Base-by-base conservation (phyloP, 2,888 invertebrate genomes). In the Drosophila rubida region DNA sequence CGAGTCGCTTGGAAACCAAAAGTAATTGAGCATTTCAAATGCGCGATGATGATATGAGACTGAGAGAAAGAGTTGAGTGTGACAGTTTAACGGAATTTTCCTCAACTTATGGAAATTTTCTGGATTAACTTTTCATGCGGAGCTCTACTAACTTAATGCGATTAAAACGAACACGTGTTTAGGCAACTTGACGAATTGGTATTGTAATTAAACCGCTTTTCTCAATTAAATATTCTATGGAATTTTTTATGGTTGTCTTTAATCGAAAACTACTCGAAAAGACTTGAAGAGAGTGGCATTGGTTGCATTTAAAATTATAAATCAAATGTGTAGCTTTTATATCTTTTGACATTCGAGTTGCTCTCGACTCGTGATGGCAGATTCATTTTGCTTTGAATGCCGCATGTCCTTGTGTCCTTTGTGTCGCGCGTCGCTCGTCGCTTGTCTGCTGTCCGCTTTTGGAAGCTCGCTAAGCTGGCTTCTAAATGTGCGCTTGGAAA, bases 401-500 rank as follows among this genome's bases (percentile, higher is more conserved):
- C n/a, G 8, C 45, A 27, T 27, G 14, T 45, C 45, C 30, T 30
- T 32, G 5, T n/a, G 4, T n/a, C n/a, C 32, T 32, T 25, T 25
- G 25, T 25, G 25, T 25, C 23, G 4, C 5, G 23, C 11, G 4
- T 9, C 32, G 11, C 32, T 32, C 13, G 5, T 44, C 25, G 1
- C 39, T 51, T 39, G 37, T 39, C 37, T 30, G 19, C 32, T 32
- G 44, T 54, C 44, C 41, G 42, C 44, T 23, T 42, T 45, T 58
- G 16, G 39, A 30, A 41, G 41, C 27, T 22, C 19, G 35, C 30
- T 53, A 41, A 62, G 58, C 53, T 55, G 74, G 37, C 44, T 57
- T 46, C 63, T 44, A 67, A 75, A 76, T 61, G 45, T 51, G 64
- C 81, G 69, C 73, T 76, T 45, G 64, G 54, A 88, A 80, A 88